phyloP scores from a whole-genome alignment of 2,888 invertebrate genomes.

The Peribatodes rhomboidaria region DNA sequence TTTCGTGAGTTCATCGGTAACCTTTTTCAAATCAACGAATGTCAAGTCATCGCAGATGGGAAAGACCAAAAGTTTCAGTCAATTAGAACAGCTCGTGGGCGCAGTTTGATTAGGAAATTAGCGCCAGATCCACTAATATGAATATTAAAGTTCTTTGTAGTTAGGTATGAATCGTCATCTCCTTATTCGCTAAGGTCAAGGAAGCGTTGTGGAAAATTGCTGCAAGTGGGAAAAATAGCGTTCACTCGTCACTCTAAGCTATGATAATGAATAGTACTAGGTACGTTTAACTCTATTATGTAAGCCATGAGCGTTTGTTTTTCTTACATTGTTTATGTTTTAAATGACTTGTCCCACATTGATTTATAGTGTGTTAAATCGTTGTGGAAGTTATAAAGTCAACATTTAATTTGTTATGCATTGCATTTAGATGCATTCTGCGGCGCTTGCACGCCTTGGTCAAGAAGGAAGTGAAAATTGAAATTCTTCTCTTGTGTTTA shows the following conservation, averaged over 20 bases:
- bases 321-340: conserved; percentile 18
- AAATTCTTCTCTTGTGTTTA: conserved; percentile 7
- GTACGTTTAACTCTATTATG: conserved; percentile 17
- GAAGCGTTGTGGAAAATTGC: conserved; percentile 26
- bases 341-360: conserved; percentile 1
- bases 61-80: conserved; percentile 29
- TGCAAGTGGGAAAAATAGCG: conserved; percentile 21
- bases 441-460: conserved; percentile 15
- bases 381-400: conserved; percentile 13
- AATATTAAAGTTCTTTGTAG: conserved; percentile 19
- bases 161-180: conserved; percentile 13
- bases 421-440: conserved; percentile 15
- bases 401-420: conserved; percentile 7
- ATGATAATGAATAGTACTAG: conserved; percentile 15
- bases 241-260: conserved; percentile 13
- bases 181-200: conserved; percentile 33
- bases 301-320: conserved; percentile 31
- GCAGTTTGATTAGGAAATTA: conserved; percentile 32
- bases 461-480: conserved; percentile 16
- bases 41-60: conserved; percentile 26
- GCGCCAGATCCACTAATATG: conserved; percentile 14
- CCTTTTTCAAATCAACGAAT: conserved; percentile 15
- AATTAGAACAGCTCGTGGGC: conserved; percentile 28
- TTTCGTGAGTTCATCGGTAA: conserved; percentile 6
- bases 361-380: conserved; percentile 14